phyloP scores from a whole-genome alignment of 2,888 invertebrate genomes.

The Rosalia funebris region DNA sequence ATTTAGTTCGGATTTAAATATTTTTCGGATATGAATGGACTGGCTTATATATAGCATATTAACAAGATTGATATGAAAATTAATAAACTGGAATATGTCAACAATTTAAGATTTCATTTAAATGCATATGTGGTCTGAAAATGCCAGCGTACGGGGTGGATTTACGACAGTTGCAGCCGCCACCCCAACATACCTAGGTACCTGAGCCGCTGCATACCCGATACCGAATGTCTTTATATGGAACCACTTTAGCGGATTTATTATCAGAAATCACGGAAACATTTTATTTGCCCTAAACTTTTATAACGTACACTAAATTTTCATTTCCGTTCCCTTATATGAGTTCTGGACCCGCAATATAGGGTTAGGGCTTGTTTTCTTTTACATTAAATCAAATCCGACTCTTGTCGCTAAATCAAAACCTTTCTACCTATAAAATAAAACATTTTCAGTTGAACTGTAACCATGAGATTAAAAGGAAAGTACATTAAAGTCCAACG shows the following conservation, averaged over 20 bases:
- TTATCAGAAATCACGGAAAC: constrained; percentile 62
- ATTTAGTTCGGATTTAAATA: too few relatives aligned
- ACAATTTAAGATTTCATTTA: constrained; percentile 41
- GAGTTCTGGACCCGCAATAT: neutral
- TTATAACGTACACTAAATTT: constrained; percentile 59
- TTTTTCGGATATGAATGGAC: too few relatives aligned
- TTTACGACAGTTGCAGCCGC: constrained; percentile 53
- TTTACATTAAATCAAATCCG: neutral
- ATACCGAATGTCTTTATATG: constrained; percentile 61
- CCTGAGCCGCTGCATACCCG: constrained; percentile 51
- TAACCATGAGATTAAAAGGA: too few relatives aligned
- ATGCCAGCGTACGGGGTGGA: constrained; percentile 47
- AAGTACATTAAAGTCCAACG: too few relatives aligned
- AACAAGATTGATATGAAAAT: too few relatives aligned
- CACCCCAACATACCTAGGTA: constrained; percentile 46
- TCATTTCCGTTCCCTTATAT: constrained; percentile 48
- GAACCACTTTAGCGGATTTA: constrained; percentile 60
- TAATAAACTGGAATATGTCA: constrained; percentile 14
- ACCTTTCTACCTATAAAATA: too few relatives aligned
- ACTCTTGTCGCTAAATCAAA: neutral
- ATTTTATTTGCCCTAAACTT: constrained; percentile 62
- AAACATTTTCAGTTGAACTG: too few relatives aligned
- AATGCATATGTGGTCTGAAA: constrained; percentile 47
- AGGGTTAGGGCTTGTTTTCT: neutral
- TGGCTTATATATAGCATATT: too few relatives aligned